phyloP scores from a whole-genome alignment of 1,140 invertebrate genomes.

The Ephestia elutella region DNA sequence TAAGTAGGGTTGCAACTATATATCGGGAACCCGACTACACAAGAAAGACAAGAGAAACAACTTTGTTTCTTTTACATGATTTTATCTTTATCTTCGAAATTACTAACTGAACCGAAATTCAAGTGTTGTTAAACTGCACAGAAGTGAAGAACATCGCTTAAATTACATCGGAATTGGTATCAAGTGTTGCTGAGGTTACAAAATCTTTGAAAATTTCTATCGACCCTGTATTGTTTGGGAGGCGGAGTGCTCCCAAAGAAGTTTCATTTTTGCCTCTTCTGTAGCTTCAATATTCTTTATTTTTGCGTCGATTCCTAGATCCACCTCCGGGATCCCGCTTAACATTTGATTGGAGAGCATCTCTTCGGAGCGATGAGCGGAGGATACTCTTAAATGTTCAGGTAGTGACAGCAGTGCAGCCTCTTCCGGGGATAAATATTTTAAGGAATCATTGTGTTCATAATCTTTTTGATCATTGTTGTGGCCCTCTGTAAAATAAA shows the following conservation, averaged over 20 bases:
- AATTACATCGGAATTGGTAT: not conserved
- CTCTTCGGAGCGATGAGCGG: conserved; percentile 92
- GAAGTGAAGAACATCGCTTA: too few relatives aligned
- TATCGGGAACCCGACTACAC: too few relatives aligned
- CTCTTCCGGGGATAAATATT: conserved; percentile 90
- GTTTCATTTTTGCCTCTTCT: conserved; percentile 95
- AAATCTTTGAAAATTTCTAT: not conserved
- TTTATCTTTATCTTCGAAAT: too few relatives aligned
- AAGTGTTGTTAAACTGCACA: too few relatives aligned
- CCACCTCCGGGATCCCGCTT: conserved; percentile 99
- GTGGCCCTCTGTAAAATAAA: conserved; percentile 46
- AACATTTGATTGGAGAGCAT: conserved; percentile 99
- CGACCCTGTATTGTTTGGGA: not conserved
- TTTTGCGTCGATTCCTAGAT: conserved; percentile 98
- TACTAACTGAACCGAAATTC: too few relatives aligned
- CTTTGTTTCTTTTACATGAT: too few relatives aligned
- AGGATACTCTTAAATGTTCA: conserved; percentile 88
- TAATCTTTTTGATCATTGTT: conserved; percentile 49
- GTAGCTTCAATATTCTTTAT: conserved; percentile 98
- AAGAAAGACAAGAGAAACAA: too few relatives aligned
- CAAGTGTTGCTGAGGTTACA: not conserved
- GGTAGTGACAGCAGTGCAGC: conserved; percentile 89
- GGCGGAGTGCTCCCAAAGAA: conserved; percentile 83
- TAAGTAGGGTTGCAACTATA: too few relatives aligned
- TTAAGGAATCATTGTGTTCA: conserved; percentile 71